phyloP scores from a whole-genome alignment of 2,113 vertebrate species.

The Leucoraja erinaceus region DNA sequence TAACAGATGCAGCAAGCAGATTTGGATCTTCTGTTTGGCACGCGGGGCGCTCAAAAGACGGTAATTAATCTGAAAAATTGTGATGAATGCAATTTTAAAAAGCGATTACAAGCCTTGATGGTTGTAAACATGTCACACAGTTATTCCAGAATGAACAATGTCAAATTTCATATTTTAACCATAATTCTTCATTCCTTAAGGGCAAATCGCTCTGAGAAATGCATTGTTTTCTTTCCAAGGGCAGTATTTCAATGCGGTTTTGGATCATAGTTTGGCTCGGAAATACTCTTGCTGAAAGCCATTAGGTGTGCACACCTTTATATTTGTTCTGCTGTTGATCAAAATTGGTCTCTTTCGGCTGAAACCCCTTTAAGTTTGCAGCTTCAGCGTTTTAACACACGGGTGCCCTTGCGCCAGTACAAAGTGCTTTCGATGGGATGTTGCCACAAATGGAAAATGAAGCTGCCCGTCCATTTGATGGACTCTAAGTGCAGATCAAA shows the following conservation, averaged over 20 bases:
- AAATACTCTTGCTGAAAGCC: neutral
- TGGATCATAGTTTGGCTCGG: neutral
- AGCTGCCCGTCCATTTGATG: neutral
- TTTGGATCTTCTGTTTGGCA: neutral
- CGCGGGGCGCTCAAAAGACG: neutral
- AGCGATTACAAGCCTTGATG: neutral
- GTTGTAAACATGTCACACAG: neutral
- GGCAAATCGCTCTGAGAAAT: neutral
- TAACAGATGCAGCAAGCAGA: neutral
- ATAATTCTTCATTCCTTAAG: neutral
- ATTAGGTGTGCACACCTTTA: neutral
- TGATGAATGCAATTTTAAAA: neutral
- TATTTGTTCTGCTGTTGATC: neutral
- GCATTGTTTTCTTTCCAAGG: neutral
- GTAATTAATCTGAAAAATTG: neutral
- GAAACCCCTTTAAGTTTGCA: constrained; percentile 5
- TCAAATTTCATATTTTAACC: neutral
- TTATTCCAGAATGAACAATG: neutral
- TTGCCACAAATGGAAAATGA: neutral
- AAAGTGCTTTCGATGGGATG: neutral
- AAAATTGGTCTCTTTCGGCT: neutral
- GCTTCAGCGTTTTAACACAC: neutral
- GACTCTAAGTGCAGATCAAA: neutral
- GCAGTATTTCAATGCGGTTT: neutral
- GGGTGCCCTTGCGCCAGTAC: neutral